Conservation (phyloP, 2,797 vertebrate species). For the Cyprinella venusta region DNA sequence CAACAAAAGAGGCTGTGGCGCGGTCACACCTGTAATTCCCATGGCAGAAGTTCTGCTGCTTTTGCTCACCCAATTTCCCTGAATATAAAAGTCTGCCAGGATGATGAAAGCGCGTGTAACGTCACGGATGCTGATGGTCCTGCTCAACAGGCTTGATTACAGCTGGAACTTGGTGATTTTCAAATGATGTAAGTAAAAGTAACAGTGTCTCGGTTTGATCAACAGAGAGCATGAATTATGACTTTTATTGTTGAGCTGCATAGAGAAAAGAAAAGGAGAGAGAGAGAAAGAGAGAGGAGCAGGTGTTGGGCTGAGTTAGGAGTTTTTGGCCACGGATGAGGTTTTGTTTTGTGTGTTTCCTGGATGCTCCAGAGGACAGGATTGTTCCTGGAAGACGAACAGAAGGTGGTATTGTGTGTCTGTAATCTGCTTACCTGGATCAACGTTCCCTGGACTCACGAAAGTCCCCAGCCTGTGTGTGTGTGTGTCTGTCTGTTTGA, state of each 20-base stretch:
- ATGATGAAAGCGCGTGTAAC: slow-evolving; percentile 79
- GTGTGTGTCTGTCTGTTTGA: slow-evolving; percentile 60
- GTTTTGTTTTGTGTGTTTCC: slow-evolving; percentile 55
- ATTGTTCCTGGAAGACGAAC: slow-evolving; percentile 81
- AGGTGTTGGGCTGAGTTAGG: slow-evolving; percentile 72
- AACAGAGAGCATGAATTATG: slow-evolving; percentile 65
- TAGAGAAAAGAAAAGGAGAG: not conserved
- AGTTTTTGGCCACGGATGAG: slow-evolving; percentile 67
- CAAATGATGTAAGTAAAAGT: slow-evolving; percentile 82
- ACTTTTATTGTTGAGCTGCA: slow-evolving; percentile 48
- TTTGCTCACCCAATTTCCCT: slow-evolving; percentile 63
- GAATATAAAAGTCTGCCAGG: slow-evolving; percentile 73
- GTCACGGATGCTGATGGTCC: slow-evolving; percentile 72
- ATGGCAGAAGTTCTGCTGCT: not conserved
- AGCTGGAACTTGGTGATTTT: slow-evolving; percentile 71
- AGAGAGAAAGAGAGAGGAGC: slow-evolving; percentile 54
- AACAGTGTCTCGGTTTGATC: slow-evolving; percentile 71
- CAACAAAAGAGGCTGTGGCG: slow-evolving; percentile 11
- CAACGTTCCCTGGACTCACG: slow-evolving; percentile 75
- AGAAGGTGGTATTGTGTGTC: slow-evolving; percentile 81
- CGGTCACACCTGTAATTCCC: slow-evolving; percentile 53
- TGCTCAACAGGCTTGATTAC: slow-evolving; percentile 77
- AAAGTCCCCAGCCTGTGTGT: slow-evolving; percentile 71
- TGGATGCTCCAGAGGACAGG: slow-evolving; percentile 72
- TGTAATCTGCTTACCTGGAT: slow-evolving; percentile 86